Evolutionary conservation across 2,888 invertebrate species (phyloP), one percentile per base, ranked within the genome.

Genomic region (Hirtodrosophila duncani): DNA sequence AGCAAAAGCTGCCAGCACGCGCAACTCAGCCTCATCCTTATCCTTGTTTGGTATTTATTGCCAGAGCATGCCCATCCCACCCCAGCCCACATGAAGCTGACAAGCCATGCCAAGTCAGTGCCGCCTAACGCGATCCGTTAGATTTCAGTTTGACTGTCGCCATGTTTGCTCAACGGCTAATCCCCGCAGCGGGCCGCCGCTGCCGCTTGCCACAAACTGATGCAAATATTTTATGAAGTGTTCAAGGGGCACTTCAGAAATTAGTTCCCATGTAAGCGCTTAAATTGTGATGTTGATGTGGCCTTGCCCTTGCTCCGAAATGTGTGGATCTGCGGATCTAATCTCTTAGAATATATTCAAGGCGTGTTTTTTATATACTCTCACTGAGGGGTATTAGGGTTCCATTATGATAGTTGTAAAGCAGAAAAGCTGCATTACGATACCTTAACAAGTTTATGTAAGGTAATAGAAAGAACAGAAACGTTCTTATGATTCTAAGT

Each of bases 201-300:
- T 44, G 48, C 56, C 60, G 59, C 37, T 51, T 61, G 58, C 72
- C 72, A 62, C 75, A 75, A 69, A 77, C 65, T 75, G 77, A 83
- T 83, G 84, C 81, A 83, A 81, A 83, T 83, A 72, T 61, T 68
- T 53, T 61, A 81, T 78, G 71, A 80, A 83, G 84, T 84, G 84
- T 83, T 84, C 63, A 68, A 82, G 83, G n/a, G 67, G 78, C 69
- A 83, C 84, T 84, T 84, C 79, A 84, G 60, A 82, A 81, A 82
- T 83, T 82, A 84, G 82, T 84, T 84, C 83, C 84, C 84, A 84
- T 84, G 79, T 82, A 72, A 80, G 67, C 68, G 71, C 75, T 70
- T 78, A 61, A 72, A 66, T 63, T 69, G 57, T 37, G 55, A 46
- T 34, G 58, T 37, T 46, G 11, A 48, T 21, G 48, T 11, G 50